Evolutionary conservation across 1,140 invertebrate genomes (phyloP), one percentile per base, ranked within the genome.

Genomic region (Riptortus pedestris): DNA sequence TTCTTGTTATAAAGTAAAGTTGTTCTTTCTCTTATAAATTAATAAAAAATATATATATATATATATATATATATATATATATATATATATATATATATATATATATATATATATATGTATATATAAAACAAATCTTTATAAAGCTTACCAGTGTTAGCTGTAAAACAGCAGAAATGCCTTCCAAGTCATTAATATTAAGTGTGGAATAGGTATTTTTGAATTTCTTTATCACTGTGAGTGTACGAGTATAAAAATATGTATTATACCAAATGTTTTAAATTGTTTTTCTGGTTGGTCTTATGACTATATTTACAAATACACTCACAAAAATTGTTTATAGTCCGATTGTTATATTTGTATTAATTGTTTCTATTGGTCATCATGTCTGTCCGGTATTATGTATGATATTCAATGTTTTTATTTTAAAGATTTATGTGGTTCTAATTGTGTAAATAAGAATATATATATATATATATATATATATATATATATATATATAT

Each of bases 161-260:
- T 24, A 20, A 3, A 51, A 51, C n/a, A 51, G n/a, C n/a, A 11
- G n/a, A 51, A 51, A 51, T 20, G 48, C 48, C 48, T 51, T 51
- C 48, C 48, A 51, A 51, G 48, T 51, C 48, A 51, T 51, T 51
- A 51, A 51, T 51, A 51, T 51, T 51, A 51, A 51, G 48, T 20
- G 24, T 51, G 48, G 48, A 22, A 51, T 20, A 20, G 48, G 48
- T 22, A 2, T 9, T 51, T 51, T 51, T 22, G n/a, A 51, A 20
- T 12, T 24, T 51, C 48, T 51, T 51, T n/a, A 24, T 51, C 48
- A 51, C 48, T 51, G 48, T 51, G 48, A 51, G 48, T 51, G 48
- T 51, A 51, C 18, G 22, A 51, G 48, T 20, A 51, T 51, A 51
- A 51, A 45, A 51, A 20, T 20, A 51, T 51, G 5, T 38, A 7